Percentiles rank a stretch among this genome's conserved stretches.
Conservation (phyloP, 2,888 invertebrate species). For the Ametastegia equiseti region DNA sequence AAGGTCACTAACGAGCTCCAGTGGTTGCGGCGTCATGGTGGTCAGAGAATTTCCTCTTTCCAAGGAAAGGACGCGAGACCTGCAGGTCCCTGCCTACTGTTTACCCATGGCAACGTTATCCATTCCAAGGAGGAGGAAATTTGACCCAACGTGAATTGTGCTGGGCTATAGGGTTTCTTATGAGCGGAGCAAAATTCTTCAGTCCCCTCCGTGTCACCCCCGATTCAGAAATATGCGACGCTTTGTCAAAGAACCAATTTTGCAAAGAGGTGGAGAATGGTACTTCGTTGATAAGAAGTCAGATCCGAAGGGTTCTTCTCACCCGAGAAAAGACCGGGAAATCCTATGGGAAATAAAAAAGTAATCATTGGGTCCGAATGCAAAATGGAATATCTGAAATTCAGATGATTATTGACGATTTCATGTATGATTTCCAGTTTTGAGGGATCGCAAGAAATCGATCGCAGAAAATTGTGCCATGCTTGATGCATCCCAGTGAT, state of each 20-base stretch:
- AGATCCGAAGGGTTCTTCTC: neutral
- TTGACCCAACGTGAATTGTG: neutral
- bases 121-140: slow-evolving; percentile 14
- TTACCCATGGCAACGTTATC: neutral
- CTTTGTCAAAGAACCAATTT: neutral
- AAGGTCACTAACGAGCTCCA: slow-evolving; percentile 31
- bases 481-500: too few species aligned
- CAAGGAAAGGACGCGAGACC: neutral
- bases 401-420: too few species aligned
- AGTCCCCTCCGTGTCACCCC: too few species aligned
- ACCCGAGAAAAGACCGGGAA: too few species aligned
- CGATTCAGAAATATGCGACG: neutral
- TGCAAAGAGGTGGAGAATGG: neutral
- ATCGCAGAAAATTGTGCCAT: too few species aligned
- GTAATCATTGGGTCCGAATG: too few species aligned
- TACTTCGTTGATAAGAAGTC: neutral
- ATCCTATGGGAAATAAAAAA: too few species aligned
- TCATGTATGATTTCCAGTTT: too few species aligned
- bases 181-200: neutral
- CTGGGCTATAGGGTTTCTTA: slow-evolving; percentile 3
- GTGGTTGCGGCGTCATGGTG: slow-evolving; percentile 9
- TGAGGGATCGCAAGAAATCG: too few species aligned
- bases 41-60: slow-evolving; percentile 32
- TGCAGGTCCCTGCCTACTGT: slow-evolving; percentile 13
- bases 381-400: too few species aligned